Evolutionary conservation across 2,113 vertebrate genomes (phyloP).

Genomic region (Myotis lucifugus): DNA sequence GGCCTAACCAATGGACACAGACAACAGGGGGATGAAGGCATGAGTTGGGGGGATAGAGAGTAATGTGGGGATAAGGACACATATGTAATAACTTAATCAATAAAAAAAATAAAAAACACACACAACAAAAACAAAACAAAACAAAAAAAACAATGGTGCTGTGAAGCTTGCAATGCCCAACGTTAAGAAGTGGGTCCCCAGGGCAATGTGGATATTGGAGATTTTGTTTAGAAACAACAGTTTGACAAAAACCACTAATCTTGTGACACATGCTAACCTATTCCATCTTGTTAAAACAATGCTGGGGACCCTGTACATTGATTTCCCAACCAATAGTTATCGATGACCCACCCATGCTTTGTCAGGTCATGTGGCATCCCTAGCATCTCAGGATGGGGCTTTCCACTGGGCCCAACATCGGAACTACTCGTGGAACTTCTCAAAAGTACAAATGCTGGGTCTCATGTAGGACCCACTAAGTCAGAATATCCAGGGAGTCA

Average conservation of each 20-base stretch:
- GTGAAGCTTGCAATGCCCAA: not conserved
- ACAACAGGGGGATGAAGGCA: too few species aligned
- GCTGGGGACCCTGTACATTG: not conserved
- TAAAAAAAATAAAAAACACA: too few species aligned
- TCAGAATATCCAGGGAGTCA: not conserved
- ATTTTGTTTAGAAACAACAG: slow-evolving; percentile 1
- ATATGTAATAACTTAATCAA: too few species aligned
- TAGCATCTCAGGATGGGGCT: not conserved
- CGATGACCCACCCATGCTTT: not conserved
- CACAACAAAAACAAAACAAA: too few species aligned
- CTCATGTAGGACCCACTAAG: not conserved
- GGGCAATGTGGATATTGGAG: not conserved
- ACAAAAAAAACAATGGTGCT: not conserved
- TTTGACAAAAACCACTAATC: not conserved
- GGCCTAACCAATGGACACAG: too few species aligned
- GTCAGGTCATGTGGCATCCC: not conserved
- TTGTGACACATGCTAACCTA: not conserved
- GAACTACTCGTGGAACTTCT: not conserved
- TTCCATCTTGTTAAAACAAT: not conserved
- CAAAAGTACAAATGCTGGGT: not conserved
- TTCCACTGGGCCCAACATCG: not conserved
- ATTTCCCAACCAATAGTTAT: not conserved
- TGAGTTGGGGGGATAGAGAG: too few species aligned
- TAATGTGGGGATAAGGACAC: too few species aligned
- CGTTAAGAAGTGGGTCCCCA: not conserved